These are phyloP conservation scores for Belonocnema kinseyi DNA, from an alignment of 1,140 invertebrate species.

Conservation along the genomic window DNA sequence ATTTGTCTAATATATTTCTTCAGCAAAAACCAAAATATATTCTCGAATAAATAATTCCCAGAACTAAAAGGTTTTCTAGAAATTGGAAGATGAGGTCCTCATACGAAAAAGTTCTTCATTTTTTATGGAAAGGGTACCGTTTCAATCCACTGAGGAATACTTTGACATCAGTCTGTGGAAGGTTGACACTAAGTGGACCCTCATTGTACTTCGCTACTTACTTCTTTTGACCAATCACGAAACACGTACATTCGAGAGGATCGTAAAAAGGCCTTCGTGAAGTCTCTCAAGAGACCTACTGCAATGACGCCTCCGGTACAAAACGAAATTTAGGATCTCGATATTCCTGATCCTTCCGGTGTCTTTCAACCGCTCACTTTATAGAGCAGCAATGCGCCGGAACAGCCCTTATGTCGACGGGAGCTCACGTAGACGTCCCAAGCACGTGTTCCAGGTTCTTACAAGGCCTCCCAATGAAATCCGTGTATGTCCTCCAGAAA, in stretches of 20 bases:
- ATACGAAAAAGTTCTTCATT: too few species aligned
- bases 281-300: slow-evolving; percentile 8
- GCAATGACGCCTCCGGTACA: background rate
- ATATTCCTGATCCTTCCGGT: slow-evolving; percentile 4
- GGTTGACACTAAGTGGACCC: slow-evolving; percentile 25
- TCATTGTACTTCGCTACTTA: background rate
- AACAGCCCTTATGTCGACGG: slow-evolving; percentile 20
- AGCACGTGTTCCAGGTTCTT: slow-evolving; percentile 25
- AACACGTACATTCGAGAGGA: background rate
- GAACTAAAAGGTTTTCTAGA: too few species aligned
- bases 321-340: slow-evolving; percentile 19
- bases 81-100: too few species aligned
- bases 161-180: slow-evolving; percentile 21
- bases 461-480: slow-evolving; percentile 24
- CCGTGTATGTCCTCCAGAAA: slow-evolving; percentile 14
- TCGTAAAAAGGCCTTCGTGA: slow-evolving; percentile 28
- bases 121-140: background rate
- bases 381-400: slow-evolving; percentile 5
- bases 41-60: too few species aligned
- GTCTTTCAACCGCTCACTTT: slow-evolving; percentile 22
- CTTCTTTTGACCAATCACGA: background rate
- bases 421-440: slow-evolving; percentile 17
- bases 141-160: background rate
- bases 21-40: too few species aligned
- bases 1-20: too few species aligned